These are phyloP conservation scores for Malacosoma neustria DNA, from an alignment of 2,888 invertebrate genomes.

Conservation along the genomic window DNA sequence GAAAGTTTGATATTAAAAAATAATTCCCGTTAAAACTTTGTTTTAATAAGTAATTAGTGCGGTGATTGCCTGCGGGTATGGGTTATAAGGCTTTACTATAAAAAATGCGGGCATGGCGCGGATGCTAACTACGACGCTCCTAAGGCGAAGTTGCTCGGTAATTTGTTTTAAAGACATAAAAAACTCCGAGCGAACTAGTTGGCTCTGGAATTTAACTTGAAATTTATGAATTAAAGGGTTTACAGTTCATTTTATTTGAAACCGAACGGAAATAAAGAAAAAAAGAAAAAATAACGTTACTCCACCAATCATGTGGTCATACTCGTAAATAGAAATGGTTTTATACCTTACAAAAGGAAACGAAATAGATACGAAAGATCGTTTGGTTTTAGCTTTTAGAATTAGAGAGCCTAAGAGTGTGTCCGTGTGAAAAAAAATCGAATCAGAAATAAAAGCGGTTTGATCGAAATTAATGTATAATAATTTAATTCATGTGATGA, in stretches of 20 bases:
- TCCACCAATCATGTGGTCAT: no score
- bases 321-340: no score
- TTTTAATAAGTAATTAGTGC: background rate
- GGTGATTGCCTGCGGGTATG: background rate
- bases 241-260: background rate
- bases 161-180: constrained; percentile 27
- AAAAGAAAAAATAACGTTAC: no score
- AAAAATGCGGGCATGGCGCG: constrained; percentile 4
- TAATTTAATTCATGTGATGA: no score
- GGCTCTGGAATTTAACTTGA: constrained; percentile 14
- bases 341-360: no score
- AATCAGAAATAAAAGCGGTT: no score
- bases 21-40: background rate
- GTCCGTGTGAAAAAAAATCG: no score
- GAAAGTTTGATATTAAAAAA: background rate
- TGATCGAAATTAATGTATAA: no score
- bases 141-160: constrained; percentile 24
- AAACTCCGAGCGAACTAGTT: constrained; percentile 20
- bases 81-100: background rate
- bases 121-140: constrained; percentile 9
- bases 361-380: no score
- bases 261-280: no score
- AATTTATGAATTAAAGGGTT: constrained; percentile 11
- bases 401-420: no score
- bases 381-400: no score